phyloP scores from a whole-genome alignment of 2,113 vertebrate species.

The Piprites chloris region DNA sequence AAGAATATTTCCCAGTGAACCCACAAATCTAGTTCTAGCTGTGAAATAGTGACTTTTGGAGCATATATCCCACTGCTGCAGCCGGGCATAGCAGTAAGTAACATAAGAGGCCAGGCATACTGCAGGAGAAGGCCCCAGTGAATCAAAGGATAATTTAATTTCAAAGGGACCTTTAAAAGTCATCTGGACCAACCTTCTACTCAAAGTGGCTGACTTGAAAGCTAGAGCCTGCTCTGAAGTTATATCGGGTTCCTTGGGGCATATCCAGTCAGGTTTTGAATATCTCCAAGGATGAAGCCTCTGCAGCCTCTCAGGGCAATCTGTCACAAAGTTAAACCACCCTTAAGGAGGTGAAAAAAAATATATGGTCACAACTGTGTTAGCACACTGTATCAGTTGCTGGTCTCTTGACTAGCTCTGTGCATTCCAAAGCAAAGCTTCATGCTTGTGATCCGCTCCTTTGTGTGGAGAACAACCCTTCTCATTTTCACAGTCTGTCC shows the following conservation, averaged over 20 bases:
- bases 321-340: background rate
- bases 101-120: background rate
- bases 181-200: background rate
- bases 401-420: background rate
- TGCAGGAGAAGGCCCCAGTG: background rate
- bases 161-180: background rate
- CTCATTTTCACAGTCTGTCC: background rate
- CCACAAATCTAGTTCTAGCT: background rate
- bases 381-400: background rate
- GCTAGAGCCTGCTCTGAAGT: background rate
- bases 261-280: background rate
- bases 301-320: background rate
- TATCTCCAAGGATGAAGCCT: background rate
- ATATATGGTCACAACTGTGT: background rate
- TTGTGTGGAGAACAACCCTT: background rate
- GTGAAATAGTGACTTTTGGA: background rate
- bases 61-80: background rate
- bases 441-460: fast-evolving
- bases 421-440: background rate
- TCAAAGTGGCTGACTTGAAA: background rate
- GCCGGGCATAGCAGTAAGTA: background rate
- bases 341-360: background rate
- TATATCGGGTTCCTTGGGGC: background rate
- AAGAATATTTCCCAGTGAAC: background rate
- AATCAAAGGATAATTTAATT: background rate